Evolutionary conservation across 2,888 invertebrate genomes (phyloP), one percentile per base, ranked within the genome.

Genomic region (Spatulosminthurus flaviceps): DNA sequence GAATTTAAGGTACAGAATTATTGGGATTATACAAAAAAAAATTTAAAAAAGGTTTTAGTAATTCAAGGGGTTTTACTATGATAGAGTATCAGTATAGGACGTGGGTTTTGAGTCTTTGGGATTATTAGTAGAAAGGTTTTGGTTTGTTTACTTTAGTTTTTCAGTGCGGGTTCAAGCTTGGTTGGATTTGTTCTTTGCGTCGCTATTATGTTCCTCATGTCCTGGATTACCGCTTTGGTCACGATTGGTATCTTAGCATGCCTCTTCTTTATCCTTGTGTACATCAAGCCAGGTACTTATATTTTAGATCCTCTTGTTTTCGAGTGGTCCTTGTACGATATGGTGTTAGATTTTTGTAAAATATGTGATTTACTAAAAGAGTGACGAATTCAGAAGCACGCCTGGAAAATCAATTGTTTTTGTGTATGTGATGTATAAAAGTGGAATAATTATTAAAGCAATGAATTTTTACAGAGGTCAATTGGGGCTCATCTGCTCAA

Each of bases 401-500:
- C n/a, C n/a, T n/a, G n/a, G n/a, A n/a, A n/a, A n/a, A n/a, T n/a
- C n/a, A n/a, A n/a, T n/a, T n/a, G n/a, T n/a, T n/a, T n/a, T n/a
- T n/a, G n/a, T n/a, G n/a, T n/a, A n/a, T n/a, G n/a, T n/a, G n/a
- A n/a, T n/a, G n/a, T n/a, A n/a, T n/a, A n/a, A n/a, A n/a, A n/a
- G n/a, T n/a, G n/a, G n/a, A n/a, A n/a, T n/a, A n/a, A n/a, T n/a
- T n/a, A n/a, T n/a, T n/a, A n/a, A n/a, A 28, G 24, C n/a, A 11
- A 26, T 24, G 21, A 42, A 13, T 43, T 2, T 42, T 43, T 41
- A 16, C 60, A 81, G 81, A 79, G 22, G 81, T 81, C n/a, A 81
- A 81, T 41, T 81, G 81, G 81, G 81, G 81, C 1, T 79, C 81
- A 16, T 79, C 79, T 4, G 96, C 97, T 0, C 97, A 98, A 87